Evolutionary conservation across 2,797 vertebrate species (phyloP).

Genomic region (Rhinatrema bivittatum): DNA sequence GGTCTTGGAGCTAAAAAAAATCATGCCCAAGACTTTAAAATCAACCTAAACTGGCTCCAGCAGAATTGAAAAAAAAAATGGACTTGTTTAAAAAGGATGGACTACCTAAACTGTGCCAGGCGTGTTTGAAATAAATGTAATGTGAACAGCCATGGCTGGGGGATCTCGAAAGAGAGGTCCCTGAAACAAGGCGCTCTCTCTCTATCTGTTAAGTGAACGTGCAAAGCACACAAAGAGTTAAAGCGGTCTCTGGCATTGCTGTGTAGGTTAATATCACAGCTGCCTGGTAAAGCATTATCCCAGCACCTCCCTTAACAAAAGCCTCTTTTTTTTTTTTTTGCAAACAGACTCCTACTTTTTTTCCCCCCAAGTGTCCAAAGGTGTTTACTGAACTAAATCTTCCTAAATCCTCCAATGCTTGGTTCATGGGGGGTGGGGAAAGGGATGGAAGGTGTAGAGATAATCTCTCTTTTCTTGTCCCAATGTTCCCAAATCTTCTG

Average conservation of each 20-base stretch:
- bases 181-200: conserved; percentile 17
- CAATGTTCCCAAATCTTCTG: conserved; percentile 66
- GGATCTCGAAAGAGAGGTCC: conserved; percentile 25
- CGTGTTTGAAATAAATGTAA: conserved; percentile 25
- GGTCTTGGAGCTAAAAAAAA: background rate
- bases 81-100: conserved; percentile 31
- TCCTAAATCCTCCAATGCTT: conserved; percentile 84
- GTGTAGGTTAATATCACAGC: conserved; percentile 86
- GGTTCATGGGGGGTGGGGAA: conserved; percentile 62
- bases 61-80: conserved; percentile 27
- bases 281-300: conserved; percentile 82
- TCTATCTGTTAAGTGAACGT: conserved; percentile 33
- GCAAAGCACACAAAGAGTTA: conserved; percentile 65
- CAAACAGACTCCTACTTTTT: conserved; percentile 81
- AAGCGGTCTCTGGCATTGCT: conserved; percentile 54
- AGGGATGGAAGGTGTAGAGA: conserved; percentile 72
- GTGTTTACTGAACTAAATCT: conserved; percentile 97
- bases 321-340: conserved; percentile 84
- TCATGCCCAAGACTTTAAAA: conserved; percentile 2
- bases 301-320: conserved; percentile 82
- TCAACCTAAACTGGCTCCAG: conserved; percentile 40
- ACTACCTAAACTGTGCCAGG: conserved; percentile 21
- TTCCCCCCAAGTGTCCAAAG: conserved; percentile 79
- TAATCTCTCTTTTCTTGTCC: conserved; percentile 84
- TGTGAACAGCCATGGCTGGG: conserved; percentile 23